Percentiles rank a stretch among this genome's conserved stretches.
Conservation (phyloP, 2,888 invertebrate species). For the Andrena marginata region DNA sequence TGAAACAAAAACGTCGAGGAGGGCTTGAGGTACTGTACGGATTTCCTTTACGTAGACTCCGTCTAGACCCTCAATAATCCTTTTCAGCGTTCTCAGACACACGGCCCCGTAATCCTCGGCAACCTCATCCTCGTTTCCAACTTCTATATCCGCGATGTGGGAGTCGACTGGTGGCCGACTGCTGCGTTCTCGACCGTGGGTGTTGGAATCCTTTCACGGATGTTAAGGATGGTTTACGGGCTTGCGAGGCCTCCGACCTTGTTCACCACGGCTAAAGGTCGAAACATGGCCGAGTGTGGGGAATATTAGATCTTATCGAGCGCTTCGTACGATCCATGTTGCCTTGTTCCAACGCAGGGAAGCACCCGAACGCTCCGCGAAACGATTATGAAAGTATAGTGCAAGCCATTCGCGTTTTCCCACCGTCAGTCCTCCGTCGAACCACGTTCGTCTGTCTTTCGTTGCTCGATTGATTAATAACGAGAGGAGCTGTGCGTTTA, state of each 20-base stretch:
- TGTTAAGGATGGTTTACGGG: constrained; percentile 79
- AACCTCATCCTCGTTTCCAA: constrained; percentile 61
- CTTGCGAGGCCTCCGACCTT: constrained; percentile 76
- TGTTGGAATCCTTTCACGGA: constrained; percentile 80
- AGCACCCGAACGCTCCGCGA: constrained; percentile 14
- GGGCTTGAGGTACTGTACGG: not conserved
- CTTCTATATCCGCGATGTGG: constrained; percentile 68
- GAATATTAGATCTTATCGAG: constrained; percentile 66
- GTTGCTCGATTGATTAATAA: not conserved
- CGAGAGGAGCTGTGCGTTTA: too few species aligned
- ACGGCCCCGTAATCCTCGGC: constrained; percentile 59
- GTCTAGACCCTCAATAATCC: constrained; percentile 31
- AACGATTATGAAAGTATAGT: constrained; percentile 43
- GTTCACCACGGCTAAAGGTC: constrained; percentile 78
- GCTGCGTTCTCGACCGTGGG: constrained; percentile 73
- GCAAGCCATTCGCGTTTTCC: constrained; percentile 14
- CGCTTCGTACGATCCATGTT: constrained; percentile 56
- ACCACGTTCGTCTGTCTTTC: not conserved
- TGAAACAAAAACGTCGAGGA: not conserved
- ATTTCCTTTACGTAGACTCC: not conserved
- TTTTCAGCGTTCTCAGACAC: constrained; percentile 33
- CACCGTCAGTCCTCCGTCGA: not conserved
- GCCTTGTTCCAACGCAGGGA: constrained; percentile 31
- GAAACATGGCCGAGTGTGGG: constrained; percentile 60
- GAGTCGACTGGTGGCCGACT: constrained; percentile 66